Evolutionary conservation across 2,113 vertebrate species (phyloP).

Genomic region (Bombycilla garrulus): DNA sequence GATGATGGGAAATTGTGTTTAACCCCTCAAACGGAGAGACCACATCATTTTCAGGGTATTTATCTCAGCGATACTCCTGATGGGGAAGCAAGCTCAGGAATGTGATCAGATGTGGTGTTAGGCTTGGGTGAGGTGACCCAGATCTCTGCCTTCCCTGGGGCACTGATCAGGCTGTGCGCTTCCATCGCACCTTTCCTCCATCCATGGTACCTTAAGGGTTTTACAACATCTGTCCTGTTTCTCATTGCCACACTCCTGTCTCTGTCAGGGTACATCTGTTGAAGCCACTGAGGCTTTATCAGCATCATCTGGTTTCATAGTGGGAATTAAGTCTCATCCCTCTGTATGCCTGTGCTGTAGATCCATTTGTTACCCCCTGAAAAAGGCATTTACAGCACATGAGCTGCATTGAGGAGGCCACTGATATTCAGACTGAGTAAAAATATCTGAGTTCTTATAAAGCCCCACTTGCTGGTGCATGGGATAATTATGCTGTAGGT

Average conservation of each 20-base stretch:
- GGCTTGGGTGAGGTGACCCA: conserved; percentile 33
- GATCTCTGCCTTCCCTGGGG: not conserved
- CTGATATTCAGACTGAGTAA: not conserved
- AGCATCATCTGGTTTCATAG: not conserved
- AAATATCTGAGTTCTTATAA: not conserved
- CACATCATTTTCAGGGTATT: not conserved
- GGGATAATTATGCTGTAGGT: not conserved
- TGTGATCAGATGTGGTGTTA: not conserved
- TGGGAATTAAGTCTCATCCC: not conserved
- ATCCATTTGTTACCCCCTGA: not conserved
- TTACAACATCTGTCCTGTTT: not conserved
- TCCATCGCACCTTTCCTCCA: not conserved
- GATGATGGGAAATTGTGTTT: conserved; percentile 10
- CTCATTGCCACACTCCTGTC: not conserved
- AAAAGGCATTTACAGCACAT: not conserved
- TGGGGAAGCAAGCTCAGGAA: not conserved
- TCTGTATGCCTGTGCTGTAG: not conserved
- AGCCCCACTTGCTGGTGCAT: not conserved
- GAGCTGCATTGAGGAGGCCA: not conserved
- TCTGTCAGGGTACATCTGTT: not conserved
- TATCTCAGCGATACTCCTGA: not conserved
- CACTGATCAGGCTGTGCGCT: not conserved
- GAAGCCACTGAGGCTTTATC: not conserved
- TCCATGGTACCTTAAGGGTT: not conserved
- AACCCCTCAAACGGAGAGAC: not conserved